phyloP scores from a whole-genome alignment of 2,113 vertebrate species.

The Bolborhynchus lineola region DNA sequence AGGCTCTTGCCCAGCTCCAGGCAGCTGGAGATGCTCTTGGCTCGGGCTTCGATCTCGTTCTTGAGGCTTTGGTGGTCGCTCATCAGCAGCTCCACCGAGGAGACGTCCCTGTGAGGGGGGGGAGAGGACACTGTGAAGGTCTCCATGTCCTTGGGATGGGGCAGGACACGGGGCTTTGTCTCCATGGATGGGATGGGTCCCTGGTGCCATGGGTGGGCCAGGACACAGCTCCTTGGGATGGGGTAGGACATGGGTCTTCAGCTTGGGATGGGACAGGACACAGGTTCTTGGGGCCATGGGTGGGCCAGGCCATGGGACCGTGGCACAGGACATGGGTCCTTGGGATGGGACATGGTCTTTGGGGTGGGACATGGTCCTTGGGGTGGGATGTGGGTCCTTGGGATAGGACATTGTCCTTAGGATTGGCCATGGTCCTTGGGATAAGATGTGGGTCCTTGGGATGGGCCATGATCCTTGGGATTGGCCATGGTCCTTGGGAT shows the following conservation, averaged over 20 bases:
- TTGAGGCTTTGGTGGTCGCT: background rate
- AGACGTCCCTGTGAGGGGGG: background rate
- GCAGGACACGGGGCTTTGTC: no score
- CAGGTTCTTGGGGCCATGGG: no score
- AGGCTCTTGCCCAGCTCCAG: background rate
- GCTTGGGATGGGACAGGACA: background rate
- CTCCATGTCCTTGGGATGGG: background rate
- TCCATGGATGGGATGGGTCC: no score
- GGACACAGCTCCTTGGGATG: background rate
- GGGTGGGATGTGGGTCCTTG: background rate
- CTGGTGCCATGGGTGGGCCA: no score
- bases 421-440: no score
- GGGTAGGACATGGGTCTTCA: background rate
- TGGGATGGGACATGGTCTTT: background rate
- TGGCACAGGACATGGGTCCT: background rate
- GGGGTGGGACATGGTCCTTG: background rate
- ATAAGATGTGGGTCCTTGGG: background rate
- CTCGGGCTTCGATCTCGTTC: background rate
- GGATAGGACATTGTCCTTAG: background rate
- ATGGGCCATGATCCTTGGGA: rapidly evolving
- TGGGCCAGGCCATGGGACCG: background rate
- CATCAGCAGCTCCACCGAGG: background rate
- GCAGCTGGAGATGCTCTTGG: background rate
- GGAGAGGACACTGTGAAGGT: no score
- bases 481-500: no score